phyloP scores from a whole-genome alignment of 2,113 vertebrate genomes.

The Dicrurus megarhynchus region DNA sequence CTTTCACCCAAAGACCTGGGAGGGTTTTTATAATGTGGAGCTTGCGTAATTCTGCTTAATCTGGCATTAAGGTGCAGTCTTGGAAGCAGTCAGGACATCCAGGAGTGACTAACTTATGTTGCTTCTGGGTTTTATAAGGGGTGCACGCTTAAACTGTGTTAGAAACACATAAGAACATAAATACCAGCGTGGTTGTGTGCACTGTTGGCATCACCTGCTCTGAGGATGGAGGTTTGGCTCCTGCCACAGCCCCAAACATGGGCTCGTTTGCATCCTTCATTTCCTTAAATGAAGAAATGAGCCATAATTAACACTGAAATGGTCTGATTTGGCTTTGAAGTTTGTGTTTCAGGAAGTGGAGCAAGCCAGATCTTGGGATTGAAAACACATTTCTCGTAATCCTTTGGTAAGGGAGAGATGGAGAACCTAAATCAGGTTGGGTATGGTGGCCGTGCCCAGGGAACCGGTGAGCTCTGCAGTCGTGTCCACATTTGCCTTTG shows the following conservation, averaged over 20 bases:
- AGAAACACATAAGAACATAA: rapidly evolving
- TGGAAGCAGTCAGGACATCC: not conserved
- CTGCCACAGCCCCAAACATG: not conserved
- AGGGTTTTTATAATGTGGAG: not conserved
- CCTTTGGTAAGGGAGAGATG: not conserved
- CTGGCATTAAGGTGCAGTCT: not conserved
- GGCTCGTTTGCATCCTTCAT: not conserved
- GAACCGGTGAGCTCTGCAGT: not conserved
- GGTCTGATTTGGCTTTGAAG: not conserved
- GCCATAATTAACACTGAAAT: not conserved
- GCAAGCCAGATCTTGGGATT: not conserved
- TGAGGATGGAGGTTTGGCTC: not conserved
- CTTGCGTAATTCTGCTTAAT: not conserved
- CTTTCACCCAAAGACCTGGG: not conserved
- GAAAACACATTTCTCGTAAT: rapidly evolving
- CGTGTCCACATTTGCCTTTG: rapidly evolving
- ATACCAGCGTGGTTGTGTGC: rapidly evolving
- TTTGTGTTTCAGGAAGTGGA: not conserved
- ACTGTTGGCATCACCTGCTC: rapidly evolving
- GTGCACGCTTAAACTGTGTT: rapidly evolving
- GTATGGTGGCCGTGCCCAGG: not conserved
- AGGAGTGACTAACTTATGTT: not conserved
- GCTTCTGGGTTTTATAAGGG: not conserved
- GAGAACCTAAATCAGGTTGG: rapidly evolving
- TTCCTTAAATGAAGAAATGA: not conserved